phyloP scores from a whole-genome alignment of 2,113 vertebrate genomes.

The Hippocampus comes region DNA sequence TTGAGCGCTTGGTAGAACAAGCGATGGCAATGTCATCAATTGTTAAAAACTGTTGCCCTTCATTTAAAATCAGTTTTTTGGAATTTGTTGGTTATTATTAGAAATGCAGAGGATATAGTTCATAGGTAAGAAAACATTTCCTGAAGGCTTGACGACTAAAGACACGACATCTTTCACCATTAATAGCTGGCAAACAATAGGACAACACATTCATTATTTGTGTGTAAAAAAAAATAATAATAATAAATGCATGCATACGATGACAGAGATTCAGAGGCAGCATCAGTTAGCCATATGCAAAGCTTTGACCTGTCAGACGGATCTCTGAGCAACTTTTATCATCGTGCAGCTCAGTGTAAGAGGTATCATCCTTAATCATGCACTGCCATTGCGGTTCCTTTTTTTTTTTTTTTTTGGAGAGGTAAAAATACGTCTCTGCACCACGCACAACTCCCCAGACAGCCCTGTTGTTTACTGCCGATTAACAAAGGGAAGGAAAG shows the following conservation, averaged over 20 bases:
- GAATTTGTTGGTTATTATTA: neutral
- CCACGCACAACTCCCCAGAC: conserved; percentile 70
- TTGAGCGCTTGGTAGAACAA: neutral
- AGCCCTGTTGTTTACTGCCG: conserved; percentile 77
- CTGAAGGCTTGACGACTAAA: neutral
- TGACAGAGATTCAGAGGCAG: conserved; percentile 59
- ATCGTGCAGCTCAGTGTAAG: conserved; percentile 61
- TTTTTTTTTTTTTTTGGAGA: conserved; percentile 37
- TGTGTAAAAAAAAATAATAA: neutral
- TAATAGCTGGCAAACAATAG: neutral
- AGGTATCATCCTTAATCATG: conserved; percentile 75
- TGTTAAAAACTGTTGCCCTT: neutral
- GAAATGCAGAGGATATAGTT: neutral
- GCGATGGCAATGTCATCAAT: neutral
- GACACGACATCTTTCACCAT: neutral
- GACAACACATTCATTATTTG: conserved; percentile 2
- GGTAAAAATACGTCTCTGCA: conserved; percentile 70
- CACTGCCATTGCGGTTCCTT: conserved; percentile 20
- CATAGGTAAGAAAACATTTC: neutral
- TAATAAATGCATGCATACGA: conserved; percentile 51
- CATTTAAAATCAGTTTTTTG: neutral
- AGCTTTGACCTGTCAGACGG: conserved; percentile 75
- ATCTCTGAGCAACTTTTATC: conserved; percentile 73
- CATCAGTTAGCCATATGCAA: conserved; percentile 73
- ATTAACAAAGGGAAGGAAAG: conserved; percentile 77